Evolutionary conservation across 2,888 invertebrate species (phyloP).

Genomic region (Epicampocera succincta): DNA sequence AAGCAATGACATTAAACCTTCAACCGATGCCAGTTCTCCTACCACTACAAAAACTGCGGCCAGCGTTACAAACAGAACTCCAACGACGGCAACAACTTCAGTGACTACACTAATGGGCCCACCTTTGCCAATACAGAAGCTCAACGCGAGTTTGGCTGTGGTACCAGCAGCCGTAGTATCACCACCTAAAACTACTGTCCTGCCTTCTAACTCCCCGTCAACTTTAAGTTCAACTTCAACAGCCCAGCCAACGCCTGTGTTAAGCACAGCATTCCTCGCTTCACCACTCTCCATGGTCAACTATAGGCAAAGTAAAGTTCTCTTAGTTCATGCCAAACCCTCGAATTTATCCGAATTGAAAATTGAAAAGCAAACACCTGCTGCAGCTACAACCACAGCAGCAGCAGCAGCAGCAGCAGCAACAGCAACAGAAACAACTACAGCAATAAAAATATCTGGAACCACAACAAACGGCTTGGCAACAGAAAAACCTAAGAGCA

Average conservation of each 20-base stretch:
- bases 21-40: conserved; percentile 62
- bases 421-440: background rate
- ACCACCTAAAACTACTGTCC: conserved; percentile 60
- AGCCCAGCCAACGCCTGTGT: conserved; percentile 26
- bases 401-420: background rate
- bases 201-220: conserved; percentile 20
- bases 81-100: conserved; percentile 43
- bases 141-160: conserved; percentile 79
- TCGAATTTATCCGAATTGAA: conserved; percentile 47
- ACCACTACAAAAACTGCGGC: conserved; percentile 65
- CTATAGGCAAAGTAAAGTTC: conserved; percentile 59
- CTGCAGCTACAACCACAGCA: background rate
- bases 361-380: conserved; percentile 29
- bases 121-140: conserved; percentile 83
- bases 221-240: conserved; percentile 8
- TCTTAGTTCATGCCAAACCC: conserved; percentile 58
- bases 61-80: conserved; percentile 42
- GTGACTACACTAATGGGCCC: conserved; percentile 82
- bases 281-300: conserved; percentile 60
- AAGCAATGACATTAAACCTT: conserved; percentile 44
- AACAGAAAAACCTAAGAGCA: conserved; percentile 74
- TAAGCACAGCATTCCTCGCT: conserved; percentile 53
- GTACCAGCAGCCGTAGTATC: conserved; percentile 53
- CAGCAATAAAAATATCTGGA: conserved; percentile 19
- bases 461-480: conserved; percentile 57